Conservation (phyloP, 2,113 vertebrate species). For the Tilapia sparmanii region DNA sequence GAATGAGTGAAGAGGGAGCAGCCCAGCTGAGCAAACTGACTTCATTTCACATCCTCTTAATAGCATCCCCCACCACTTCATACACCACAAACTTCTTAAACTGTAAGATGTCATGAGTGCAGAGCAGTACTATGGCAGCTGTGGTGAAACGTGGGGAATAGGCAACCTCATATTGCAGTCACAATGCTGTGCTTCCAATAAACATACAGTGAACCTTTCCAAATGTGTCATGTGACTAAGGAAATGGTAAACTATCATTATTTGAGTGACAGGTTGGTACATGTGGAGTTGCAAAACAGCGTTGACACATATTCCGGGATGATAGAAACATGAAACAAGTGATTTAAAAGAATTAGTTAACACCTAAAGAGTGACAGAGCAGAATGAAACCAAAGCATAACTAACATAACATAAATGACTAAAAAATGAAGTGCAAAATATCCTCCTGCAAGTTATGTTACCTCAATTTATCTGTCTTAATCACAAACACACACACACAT, state of each 20-base stretch:
- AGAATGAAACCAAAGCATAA: not conserved
- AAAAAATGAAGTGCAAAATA: not conserved
- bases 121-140: not conserved
- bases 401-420: not conserved
- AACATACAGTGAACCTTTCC: not conserved
- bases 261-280: not conserved
- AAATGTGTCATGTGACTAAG: not conserved
- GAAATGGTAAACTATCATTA: not conserved
- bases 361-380: not conserved
- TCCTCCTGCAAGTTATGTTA: not conserved
- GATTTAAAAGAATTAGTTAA: not conserved
- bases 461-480: not conserved
- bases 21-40: conserved; percentile 73
- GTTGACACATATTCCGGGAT: not conserved
- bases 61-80: conserved; percentile 35
- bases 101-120: conserved; percentile 27
- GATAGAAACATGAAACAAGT: not conserved
- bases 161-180: not conserved
- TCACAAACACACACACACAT: not conserved
- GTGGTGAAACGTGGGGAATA: not conserved
- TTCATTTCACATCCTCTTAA: conserved; percentile 70
- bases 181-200: not conserved
- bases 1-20: not conserved
- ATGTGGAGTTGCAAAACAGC: not conserved
- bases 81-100: conserved; percentile 7